Evolutionary conservation across 1,140 invertebrate species (phyloP).

Genomic region (Melanaphis sacchari): DNA sequence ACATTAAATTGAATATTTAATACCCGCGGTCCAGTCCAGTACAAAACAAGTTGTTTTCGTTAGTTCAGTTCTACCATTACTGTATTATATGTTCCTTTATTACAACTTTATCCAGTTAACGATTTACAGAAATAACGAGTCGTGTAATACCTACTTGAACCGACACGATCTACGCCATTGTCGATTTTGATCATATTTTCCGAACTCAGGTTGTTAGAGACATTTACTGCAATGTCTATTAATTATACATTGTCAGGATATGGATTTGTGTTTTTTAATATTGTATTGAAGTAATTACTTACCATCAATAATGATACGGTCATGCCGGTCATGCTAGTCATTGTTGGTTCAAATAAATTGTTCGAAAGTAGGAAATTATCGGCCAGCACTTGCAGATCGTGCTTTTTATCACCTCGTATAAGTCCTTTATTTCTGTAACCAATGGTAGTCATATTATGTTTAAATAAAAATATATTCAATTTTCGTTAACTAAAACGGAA

Average conservation of each 20-base stretch:
- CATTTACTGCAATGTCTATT: background rate
- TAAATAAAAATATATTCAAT: too few species aligned
- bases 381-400: background rate
- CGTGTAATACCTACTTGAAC: too few species aligned
- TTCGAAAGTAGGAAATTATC: background rate
- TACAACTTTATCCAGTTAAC: too few species aligned
- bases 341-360: background rate
- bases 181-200: background rate
- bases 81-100: too few species aligned
- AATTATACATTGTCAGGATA: background rate
- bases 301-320: background rate
- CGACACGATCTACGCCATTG: background rate
- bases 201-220: background rate
- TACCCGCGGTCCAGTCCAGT: too few species aligned
- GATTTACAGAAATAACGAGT: background rate
- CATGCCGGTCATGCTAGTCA: background rate
- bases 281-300: background rate
- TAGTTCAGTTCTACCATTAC: too few species aligned
- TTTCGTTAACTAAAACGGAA: too few species aligned
- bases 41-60: background rate
- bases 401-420: background rate
- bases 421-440: too few species aligned
- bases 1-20: too few species aligned
- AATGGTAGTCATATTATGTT: too few species aligned
- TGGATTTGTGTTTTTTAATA: background rate